Evolutionary conservation across 2,797 vertebrate genomes (phyloP).

Genomic region (Sebastes paucispinis): DNA sequence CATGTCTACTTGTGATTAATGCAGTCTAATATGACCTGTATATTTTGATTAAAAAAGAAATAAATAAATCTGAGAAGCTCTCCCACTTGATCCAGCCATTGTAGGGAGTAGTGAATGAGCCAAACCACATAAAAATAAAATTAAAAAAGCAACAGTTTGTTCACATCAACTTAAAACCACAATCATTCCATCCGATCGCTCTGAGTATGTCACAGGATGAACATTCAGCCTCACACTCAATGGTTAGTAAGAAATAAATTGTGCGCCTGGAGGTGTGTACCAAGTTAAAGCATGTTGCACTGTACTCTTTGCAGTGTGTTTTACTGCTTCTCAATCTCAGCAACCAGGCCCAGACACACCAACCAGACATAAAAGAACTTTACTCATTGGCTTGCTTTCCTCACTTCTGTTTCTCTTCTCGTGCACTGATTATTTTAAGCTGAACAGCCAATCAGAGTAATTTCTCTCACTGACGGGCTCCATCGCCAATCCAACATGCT

Average conservation of each 20-base stretch:
- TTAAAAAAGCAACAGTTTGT: constrained; percentile 12
- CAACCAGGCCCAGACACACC: neutral
- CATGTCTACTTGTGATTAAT: neutral
- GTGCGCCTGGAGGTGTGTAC: constrained; percentile 38
- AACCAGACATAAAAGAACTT: too few relatives aligned
- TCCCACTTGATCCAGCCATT: constrained; percentile 17
- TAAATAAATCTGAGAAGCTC: neutral
- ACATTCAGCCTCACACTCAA: neutral
- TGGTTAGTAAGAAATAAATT: constrained; percentile 9
- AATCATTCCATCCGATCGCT: neutral
- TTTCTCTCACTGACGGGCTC: too few relatives aligned
- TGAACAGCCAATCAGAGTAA: too few relatives aligned
- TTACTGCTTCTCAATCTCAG: constrained; percentile 5
- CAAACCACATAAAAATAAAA: constrained; percentile 1
- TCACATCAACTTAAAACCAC: constrained; percentile 1
- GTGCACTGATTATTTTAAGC: too few relatives aligned
- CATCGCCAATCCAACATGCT: too few relatives aligned
- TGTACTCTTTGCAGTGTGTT: neutral
- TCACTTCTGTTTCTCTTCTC: too few relatives aligned
- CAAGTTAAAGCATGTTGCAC: constrained; percentile 55
- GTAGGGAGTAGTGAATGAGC: neutral
- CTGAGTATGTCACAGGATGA: neutral
- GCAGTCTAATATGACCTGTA: neutral
- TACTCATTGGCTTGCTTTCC: too few relatives aligned
- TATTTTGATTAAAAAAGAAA: neutral